Evolutionary conservation across 2,888 invertebrate species (phyloP).

Genomic region (Oxycera nigricornis): DNA sequence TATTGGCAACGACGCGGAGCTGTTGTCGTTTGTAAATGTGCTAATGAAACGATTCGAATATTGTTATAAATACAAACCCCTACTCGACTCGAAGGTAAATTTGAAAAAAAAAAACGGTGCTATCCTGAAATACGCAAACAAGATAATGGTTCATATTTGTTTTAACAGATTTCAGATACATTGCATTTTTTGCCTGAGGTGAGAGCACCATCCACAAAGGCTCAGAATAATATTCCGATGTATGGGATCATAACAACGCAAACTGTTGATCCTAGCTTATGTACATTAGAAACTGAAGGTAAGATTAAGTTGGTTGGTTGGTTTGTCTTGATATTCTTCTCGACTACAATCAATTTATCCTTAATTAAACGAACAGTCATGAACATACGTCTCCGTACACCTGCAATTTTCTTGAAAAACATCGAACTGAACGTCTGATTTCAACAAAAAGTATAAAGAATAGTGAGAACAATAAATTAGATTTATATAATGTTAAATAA

Average conservation of each 20-base stretch:
- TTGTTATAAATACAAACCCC: conserved; percentile 66
- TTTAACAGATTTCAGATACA: conserved; percentile 61
- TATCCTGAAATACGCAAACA: neutral
- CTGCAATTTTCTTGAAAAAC: too few species aligned
- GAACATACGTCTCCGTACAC: too few species aligned
- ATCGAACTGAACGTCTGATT: too few species aligned
- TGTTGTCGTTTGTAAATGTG: conserved; percentile 71
- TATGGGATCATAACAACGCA: conserved; percentile 70
- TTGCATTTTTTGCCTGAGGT: conserved; percentile 67
- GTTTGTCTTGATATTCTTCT: too few species aligned
- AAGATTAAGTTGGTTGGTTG: too few species aligned
- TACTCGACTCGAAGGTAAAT: conserved; percentile 59
- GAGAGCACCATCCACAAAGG: conserved; percentile 60
- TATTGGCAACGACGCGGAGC: conserved; percentile 74
- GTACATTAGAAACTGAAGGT: conserved; percentile 64
- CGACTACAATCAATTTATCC: too few species aligned
- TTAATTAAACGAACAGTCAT: too few species aligned
- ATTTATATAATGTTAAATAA: too few species aligned
- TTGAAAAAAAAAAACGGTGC: neutral
- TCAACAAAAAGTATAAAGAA: too few species aligned
- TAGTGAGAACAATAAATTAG: too few species aligned
- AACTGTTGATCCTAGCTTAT: conserved; percentile 68
- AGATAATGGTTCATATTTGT: neutral
- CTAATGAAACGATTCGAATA: conserved; percentile 72
- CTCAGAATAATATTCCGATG: conserved; percentile 62